phyloP scores from a whole-genome alignment of 2,888 invertebrate species.

The Schrankia costaestrigalis region DNA sequence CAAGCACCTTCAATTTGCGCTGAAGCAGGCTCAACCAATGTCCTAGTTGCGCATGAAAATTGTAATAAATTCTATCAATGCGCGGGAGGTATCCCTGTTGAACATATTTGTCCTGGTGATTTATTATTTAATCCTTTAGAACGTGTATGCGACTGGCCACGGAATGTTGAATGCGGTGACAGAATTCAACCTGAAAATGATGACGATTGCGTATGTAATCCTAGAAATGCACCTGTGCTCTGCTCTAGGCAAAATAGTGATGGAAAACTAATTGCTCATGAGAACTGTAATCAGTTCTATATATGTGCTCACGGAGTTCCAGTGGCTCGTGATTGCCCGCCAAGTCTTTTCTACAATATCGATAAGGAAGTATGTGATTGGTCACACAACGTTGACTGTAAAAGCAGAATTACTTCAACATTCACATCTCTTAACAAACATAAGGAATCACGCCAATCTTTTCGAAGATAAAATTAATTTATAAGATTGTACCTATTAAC shows the following conservation, averaged over 20 bases:
- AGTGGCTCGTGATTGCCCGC: constrained; percentile 24
- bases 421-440: constrained; percentile 26
- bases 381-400: constrained; percentile 42
- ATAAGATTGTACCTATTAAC: not conserved
- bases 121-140: constrained; percentile 39
- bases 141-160: constrained; percentile 76
- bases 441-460: constrained; percentile 13
- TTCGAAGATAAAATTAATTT: constrained; percentile 15
- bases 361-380: constrained; percentile 38
- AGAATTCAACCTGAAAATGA: constrained; percentile 22
- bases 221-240: constrained; percentile 34
- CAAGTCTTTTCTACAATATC: constrained; percentile 33
- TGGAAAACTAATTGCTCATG: constrained; percentile 38
- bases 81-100: constrained; percentile 28
- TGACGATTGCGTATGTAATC: constrained; percentile 24
- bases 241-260: constrained; percentile 38
- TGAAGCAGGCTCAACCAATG: constrained; percentile 28
- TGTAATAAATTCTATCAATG: constrained; percentile 45
- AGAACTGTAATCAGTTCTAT: constrained; percentile 47
- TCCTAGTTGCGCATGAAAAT: constrained; percentile 38
- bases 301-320: constrained; percentile 33
- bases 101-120: constrained; percentile 18
- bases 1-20: constrained; percentile 37
- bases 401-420: constrained; percentile 20
- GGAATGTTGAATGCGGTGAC: constrained; percentile 77